These are phyloP conservation scores for cat (Felis catus) DNA, from an alignment of 2,113 vertebrate species.

Conservation along the genomic window F.catus_Fca126_mat1.0 CM031414.1:34381501-34382000, in stretches of 20 bases:
- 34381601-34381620: slow-evolving; percentile 56
- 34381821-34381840: not conserved
- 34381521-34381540: not conserved
- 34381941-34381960: not conserved
- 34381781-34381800: not conserved
- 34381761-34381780: not conserved
- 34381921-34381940: not conserved
- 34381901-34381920: not conserved
- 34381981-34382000: not conserved
- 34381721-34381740: slow-evolving; percentile 37
- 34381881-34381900: not conserved
- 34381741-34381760: slow-evolving; percentile 9
- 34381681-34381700: slow-evolving; percentile 36
- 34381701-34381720: slow-evolving; percentile 26
- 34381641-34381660: slow-evolving; percentile 41
- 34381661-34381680: slow-evolving; percentile 1
- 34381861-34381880: not conserved
- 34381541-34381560: slow-evolving; percentile 37
- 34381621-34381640: slow-evolving; percentile 47
- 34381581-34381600: slow-evolving; percentile 63
- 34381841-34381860: not conserved
- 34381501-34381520: not conserved
- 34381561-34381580: slow-evolving; percentile 17
- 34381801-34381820: not conserved
- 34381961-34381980: not conserved